phyloP scores from a whole-genome alignment of 2,888 invertebrate genomes.

The Diarsia brunnea region DNA sequence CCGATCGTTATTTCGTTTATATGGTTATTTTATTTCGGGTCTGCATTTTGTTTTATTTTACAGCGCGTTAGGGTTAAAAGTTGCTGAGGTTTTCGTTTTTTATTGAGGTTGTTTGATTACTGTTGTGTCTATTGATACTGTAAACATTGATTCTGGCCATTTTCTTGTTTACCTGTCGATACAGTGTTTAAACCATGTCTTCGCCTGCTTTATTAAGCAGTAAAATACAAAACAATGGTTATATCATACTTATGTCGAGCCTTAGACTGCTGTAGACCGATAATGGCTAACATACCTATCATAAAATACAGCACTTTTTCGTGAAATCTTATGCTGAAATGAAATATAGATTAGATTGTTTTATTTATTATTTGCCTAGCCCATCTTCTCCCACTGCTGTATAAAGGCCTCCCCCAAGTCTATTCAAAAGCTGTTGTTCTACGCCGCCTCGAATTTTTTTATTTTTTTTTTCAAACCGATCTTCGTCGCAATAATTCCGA shows the following conservation, averaged over 20 bases:
- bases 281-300: too few species aligned
- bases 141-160: conserved; percentile 8
- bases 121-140: conserved; percentile 12
- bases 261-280: too few species aligned
- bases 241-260: too few species aligned
- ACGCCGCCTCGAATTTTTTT: too few species aligned
- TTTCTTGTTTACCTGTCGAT: background rate
- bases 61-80: conserved; percentile 30
- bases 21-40: conserved; percentile 57
- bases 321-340: background rate
- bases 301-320: too few species aligned
- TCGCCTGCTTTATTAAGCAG: background rate
- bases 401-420: background rate
- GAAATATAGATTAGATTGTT: background rate
- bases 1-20: conserved; percentile 60
- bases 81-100: conserved; percentile 51
- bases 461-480: too few species aligned
- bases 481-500: background rate
- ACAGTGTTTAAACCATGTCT: background rate
- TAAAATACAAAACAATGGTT: too few species aligned
- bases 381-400: background rate
- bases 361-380: background rate
- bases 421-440: background rate
- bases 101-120: conserved; percentile 28
- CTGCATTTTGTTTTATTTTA: conserved; percentile 57